A percentile compares a stretch with the other conserved stretches of the same genome.
Conservation (phyloP, 2,797 vertebrate genomes). For the Geotria australis region DNA sequence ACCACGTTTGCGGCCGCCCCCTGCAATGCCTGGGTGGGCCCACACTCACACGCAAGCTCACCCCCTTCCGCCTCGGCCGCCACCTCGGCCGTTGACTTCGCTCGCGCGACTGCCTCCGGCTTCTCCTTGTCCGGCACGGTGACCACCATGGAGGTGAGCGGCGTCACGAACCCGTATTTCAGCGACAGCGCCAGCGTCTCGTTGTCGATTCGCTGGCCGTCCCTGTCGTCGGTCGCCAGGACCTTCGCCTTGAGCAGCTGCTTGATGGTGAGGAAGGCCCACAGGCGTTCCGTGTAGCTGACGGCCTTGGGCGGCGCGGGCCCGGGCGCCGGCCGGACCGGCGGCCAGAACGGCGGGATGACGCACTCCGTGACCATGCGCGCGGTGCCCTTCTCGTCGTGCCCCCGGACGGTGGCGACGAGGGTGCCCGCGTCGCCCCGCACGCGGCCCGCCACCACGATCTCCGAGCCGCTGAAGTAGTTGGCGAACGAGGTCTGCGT, state of each 20-base stretch:
- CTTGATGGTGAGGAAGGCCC: constrained; percentile 45
- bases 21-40: no score
- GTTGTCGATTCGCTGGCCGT: constrained; percentile 18
- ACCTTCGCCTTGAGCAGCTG: constrained; percentile 27
- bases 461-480: constrained; percentile 41
- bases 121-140: constrained; percentile 21
- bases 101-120: not conserved
- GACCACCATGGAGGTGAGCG: constrained; percentile 38
- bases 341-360: constrained; percentile 1
- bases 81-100: no score
- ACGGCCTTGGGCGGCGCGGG: constrained; percentile 11
- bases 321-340: constrained; percentile 11
- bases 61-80: no score
- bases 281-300: constrained; percentile 28
- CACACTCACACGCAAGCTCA: no score
- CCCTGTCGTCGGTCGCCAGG: constrained; percentile 13
- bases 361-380: not conserved
- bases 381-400: constrained; percentile 4
- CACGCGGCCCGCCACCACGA: constrained; percentile 31
- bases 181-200: constrained; percentile 40
- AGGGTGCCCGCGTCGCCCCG: constrained; percentile 28
- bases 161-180: constrained; percentile 42
- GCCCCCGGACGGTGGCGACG: constrained; percentile 23
- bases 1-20: no score
- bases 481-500: constrained; percentile 28